Evolutionary conservation across 2,888 invertebrate species (phyloP).

Genomic region (Harpalus rufipes): DNA sequence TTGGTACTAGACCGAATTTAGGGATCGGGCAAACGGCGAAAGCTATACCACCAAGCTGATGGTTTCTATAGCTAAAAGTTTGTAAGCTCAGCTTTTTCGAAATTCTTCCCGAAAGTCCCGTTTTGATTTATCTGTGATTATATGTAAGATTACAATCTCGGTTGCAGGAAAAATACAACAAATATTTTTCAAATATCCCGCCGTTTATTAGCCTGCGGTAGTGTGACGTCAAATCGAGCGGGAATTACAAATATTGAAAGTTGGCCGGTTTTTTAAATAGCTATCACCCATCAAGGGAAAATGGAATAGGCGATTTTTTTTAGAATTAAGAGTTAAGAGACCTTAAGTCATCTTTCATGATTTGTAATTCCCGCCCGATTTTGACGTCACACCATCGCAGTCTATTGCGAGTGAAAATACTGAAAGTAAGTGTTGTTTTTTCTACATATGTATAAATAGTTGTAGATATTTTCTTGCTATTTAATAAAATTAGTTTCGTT

Average conservation of each 20-base stretch:
- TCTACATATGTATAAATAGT: neutral
- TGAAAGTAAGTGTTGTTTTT: neutral
- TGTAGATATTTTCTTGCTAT: neutral
- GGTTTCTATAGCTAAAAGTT: slow-evolving; percentile 59
- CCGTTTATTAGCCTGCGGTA: neutral
- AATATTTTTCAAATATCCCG: neutral
- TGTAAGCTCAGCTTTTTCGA: slow-evolving; percentile 29
- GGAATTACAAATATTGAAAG: too few species aligned
- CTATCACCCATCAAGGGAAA: too few species aligned
- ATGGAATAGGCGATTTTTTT: too few species aligned
- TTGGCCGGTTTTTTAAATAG: too few species aligned
- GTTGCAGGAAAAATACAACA: slow-evolving; percentile 9
- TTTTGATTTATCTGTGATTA: slow-evolving; percentile 34
- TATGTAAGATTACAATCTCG: slow-evolving; percentile 7
- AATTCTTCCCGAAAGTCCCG: slow-evolving; percentile 30
- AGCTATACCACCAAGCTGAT: slow-evolving; percentile 77
- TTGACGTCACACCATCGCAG: too few species aligned
- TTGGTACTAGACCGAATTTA: slow-evolving; percentile 81
- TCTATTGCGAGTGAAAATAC: too few species aligned
- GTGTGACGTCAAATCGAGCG: too few species aligned
- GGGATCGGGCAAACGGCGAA: slow-evolving; percentile 79
- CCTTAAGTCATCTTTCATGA: too few species aligned
- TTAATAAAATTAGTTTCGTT: too few species aligned
- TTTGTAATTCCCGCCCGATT: too few species aligned
- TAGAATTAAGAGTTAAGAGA: too few species aligned